Conservation (phyloP, 2,888 invertebrate genomes). For the Sthenelais limicola region DNA sequence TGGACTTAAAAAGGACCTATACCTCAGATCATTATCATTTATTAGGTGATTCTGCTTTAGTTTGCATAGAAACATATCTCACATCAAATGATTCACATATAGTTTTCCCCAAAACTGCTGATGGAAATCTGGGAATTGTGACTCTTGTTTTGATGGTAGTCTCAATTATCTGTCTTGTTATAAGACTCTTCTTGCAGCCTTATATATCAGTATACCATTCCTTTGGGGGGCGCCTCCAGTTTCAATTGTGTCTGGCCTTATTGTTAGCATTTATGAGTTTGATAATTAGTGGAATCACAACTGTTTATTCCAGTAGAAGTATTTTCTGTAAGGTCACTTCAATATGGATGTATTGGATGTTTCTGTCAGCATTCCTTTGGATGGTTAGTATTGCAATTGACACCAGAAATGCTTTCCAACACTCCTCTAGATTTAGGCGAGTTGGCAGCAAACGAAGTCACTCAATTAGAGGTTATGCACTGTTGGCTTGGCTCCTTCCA, state of each 20-base stretch:
- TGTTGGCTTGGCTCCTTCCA: slow-evolving; percentile 5
- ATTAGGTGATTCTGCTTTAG: background rate
- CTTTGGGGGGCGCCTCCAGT: slow-evolving; percentile 18
- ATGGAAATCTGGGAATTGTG: slow-evolving; percentile 7
- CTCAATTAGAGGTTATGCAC: background rate
- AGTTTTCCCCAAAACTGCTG: background rate
- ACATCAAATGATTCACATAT: background rate
- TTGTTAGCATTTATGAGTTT: slow-evolving; percentile 17
- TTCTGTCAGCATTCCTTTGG: slow-evolving; percentile 19
- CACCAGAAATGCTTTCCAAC: slow-evolving; percentile 6
- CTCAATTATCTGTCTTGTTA: slow-evolving; percentile 2
- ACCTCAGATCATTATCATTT: background rate
- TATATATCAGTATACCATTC: background rate
- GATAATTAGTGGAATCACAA: background rate
- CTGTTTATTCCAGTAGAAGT: background rate
- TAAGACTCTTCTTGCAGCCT: background rate
- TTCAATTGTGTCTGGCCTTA: slow-evolving; percentile 20
- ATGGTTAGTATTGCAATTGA: slow-evolving; percentile 19
- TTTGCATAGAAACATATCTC: no score
- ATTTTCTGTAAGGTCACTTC: background rate
- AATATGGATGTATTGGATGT: slow-evolving; percentile 21
- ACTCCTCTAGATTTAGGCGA: background rate
- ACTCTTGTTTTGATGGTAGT: background rate
- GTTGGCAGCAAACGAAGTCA: background rate
- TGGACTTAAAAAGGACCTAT: background rate